Evolutionary conservation across 2,888 invertebrate species (phyloP).

Genomic region (Amblyjoppa fuscipennis): DNA sequence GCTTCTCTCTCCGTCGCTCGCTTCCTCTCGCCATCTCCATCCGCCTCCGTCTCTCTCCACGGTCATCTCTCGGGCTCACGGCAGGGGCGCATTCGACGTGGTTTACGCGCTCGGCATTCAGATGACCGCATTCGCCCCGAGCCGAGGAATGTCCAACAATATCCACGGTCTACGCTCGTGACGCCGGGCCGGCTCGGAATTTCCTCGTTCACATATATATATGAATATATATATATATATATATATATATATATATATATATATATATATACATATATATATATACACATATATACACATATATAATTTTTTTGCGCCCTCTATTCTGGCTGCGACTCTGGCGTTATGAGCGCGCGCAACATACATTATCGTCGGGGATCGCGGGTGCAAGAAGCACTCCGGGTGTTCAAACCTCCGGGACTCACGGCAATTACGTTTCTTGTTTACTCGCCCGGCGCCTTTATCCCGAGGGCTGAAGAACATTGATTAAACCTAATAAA

Average conservation of each 20-base stretch:
- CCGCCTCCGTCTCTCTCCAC: conserved; percentile 61
- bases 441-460: neutral
- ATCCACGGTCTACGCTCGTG: conserved; percentile 71
- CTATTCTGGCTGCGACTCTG: conserved; percentile 17
- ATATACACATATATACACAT: neutral
- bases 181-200: conserved; percentile 69
- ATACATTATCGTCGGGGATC: conserved; percentile 44
- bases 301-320: conserved; percentile 49
- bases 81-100: conserved; percentile 81
- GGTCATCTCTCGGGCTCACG: conserved; percentile 72
- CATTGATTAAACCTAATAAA: conserved; percentile 12
- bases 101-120: conserved; percentile 84
- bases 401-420: neutral
- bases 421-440: neutral
- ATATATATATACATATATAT: neutral
- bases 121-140: conserved; percentile 83
- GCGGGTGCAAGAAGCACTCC: conserved; percentile 12
- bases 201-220: conserved; percentile 52
- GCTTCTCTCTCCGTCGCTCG: conserved; percentile 64
- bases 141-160: conserved; percentile 83
- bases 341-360: conserved; percentile 49
- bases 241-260: neutral
- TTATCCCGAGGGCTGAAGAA: neutral
- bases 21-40: conserved; percentile 8
- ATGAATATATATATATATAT: neutral